These are phyloP conservation scores for Scolopax bukidnonensis DNA, from an alignment of 2,797 vertebrate species.

Conservation along the genomic window DNA sequence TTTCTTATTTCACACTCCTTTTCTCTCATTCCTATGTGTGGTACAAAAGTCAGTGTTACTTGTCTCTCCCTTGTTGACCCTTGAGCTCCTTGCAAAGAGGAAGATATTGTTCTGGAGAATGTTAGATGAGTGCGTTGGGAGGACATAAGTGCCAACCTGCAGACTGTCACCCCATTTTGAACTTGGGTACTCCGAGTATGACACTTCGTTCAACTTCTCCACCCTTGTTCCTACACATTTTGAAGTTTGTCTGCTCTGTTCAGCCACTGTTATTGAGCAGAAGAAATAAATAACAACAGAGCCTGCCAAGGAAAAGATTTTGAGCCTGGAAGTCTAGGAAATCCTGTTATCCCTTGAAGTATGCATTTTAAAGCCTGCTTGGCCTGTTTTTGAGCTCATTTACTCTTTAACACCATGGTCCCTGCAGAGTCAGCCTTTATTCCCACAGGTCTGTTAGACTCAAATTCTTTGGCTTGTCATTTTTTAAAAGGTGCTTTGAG, in stretches of 20 bases:
- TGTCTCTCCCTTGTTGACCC: not conserved
- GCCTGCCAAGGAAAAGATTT: constrained; percentile 27
- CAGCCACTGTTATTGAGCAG: not conserved
- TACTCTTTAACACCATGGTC: not conserved
- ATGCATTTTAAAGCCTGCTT: constrained; percentile 14
- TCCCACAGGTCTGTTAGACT: not conserved
- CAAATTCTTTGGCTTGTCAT: not conserved
- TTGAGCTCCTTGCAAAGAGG: not conserved
- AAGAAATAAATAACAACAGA: constrained; percentile 6
- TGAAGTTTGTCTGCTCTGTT: not conserved
- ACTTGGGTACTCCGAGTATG: not conserved
- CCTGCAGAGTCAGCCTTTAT: constrained; percentile 16
- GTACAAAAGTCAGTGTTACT: not conserved
- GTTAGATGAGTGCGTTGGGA: not conserved
- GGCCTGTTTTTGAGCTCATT: constrained; percentile 18
- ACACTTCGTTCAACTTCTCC: not conserved
- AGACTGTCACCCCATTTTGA: not conserved
- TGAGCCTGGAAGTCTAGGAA: constrained; percentile 15
- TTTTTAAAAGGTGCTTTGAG: constrained; percentile 18
- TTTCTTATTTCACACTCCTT: constrained; percentile 60
- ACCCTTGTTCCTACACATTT: not conserved
- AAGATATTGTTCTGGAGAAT: not conserved
- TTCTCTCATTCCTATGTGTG: constrained; percentile 18
- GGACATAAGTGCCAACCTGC: not conserved
- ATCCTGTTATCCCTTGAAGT: not conserved